Conservation (phyloP, 2,888 invertebrate genomes). For the Brachypalpus laphriformis region DNA sequence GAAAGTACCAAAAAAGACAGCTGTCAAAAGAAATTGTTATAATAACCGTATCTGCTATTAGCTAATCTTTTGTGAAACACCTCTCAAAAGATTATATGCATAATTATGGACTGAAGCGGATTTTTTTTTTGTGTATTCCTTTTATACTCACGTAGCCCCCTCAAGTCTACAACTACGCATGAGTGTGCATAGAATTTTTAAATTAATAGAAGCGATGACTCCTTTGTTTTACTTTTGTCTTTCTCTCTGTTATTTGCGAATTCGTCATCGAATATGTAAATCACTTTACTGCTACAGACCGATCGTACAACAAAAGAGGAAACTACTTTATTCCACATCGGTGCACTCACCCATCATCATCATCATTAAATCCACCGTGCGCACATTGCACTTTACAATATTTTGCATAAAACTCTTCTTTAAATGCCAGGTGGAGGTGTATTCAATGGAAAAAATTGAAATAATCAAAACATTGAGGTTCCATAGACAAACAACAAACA, state of each 20-base stretch:
- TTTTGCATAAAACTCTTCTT: conserved; percentile 49
- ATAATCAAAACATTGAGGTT: background rate
- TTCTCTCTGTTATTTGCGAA: conserved; percentile 24
- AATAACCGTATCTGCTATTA: background rate
- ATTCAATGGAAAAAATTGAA: background rate
- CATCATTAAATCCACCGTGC: conserved; percentile 40
- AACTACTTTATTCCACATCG: conserved; percentile 56
- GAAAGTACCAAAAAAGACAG: background rate
- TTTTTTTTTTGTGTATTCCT: background rate
- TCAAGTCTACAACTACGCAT: conserved; percentile 11
- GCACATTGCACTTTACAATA: conserved; percentile 45
- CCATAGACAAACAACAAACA: conserved; percentile 10
- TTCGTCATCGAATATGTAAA: conserved; percentile 59
- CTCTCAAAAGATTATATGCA: conserved; percentile 2
- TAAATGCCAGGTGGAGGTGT: conserved; percentile 41
- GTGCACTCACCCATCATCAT: conserved; percentile 44
- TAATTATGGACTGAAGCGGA: background rate
- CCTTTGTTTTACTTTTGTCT: conserved; percentile 13
- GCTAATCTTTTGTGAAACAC: background rate
- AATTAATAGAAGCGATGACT: conserved; percentile 22
- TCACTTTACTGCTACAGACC: background rate
- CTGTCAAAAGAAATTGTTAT: background rate
- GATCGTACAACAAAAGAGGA: too few species aligned
- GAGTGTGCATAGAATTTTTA: conserved; percentile 49
- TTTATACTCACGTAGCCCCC: conserved; percentile 3